Conservation (phyloP, 2,113 vertebrate species). For the Microcebus ravelobensis region DNA sequence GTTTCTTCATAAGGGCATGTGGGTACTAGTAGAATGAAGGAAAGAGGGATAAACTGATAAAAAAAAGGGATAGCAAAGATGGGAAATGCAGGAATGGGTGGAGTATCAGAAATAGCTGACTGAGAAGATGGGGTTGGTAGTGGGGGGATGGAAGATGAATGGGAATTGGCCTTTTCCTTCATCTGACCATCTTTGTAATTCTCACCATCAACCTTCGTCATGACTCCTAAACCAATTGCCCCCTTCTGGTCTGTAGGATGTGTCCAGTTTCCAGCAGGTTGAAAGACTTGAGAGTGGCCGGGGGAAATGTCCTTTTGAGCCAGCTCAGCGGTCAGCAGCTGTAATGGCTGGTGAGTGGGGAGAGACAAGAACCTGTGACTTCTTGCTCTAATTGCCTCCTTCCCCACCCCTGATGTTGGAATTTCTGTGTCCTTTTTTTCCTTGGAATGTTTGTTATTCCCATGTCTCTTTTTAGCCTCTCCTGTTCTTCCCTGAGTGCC, state of each 20-base stretch:
- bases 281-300: slow-evolving; percentile 88
- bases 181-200: slow-evolving; percentile 64
- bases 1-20: neutral
- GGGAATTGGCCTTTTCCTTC: slow-evolving; percentile 40
- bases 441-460: slow-evolving; percentile 23
- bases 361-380: slow-evolving; percentile 57
- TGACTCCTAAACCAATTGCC: slow-evolving; percentile 69
- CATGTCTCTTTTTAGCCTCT: slow-evolving; percentile 36
- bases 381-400: slow-evolving; percentile 62
- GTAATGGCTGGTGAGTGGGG: slow-evolving; percentile 88
- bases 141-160: neutral
- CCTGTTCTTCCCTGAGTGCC: slow-evolving; percentile 32
- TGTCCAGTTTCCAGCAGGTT: slow-evolving; percentile 87
- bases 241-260: slow-evolving; percentile 84
- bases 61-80: neutral
- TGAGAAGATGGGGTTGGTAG: neutral
- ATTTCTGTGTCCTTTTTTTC: slow-evolving; percentile 33
- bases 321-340: slow-evolving; percentile 91
- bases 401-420: slow-evolving; percentile 53
- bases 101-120: neutral
- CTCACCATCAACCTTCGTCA: slow-evolving; percentile 35
- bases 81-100: neutral
- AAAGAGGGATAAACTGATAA: neutral
- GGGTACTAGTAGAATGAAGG: neutral
- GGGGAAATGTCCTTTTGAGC: slow-evolving; percentile 93